phyloP scores from a whole-genome alignment of 2,797 vertebrate genomes.

The Synanceia verrucosa region DNA sequence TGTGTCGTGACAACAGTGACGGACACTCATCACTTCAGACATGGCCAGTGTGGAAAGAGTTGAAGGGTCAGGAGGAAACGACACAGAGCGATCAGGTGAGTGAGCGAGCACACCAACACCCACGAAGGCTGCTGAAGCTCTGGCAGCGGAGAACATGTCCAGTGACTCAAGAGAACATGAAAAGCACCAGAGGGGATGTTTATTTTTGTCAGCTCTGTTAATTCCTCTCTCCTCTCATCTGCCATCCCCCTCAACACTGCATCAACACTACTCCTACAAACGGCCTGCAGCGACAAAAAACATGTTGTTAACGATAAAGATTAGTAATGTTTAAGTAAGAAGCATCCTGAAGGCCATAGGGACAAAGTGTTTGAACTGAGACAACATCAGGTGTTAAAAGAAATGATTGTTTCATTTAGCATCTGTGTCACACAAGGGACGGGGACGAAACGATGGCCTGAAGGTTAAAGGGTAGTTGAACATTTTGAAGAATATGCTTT shows the following conservation, averaged over 20 bases:
- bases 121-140: slow-evolving; percentile 35
- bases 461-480: not conserved
- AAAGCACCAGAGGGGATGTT: slow-evolving; percentile 58
- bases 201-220: slow-evolving; percentile 57
- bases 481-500: not conserved
- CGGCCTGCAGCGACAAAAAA: slow-evolving; percentile 43
- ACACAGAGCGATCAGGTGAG: slow-evolving; percentile 2
- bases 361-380: slow-evolving; percentile 20
- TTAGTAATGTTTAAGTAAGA: slow-evolving; percentile 41
- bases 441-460: not conserved
- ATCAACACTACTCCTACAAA: slow-evolving; percentile 49
- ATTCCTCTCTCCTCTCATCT: slow-evolving; percentile 32
- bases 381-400: slow-evolving; percentile 17
- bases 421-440: not conserved
- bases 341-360: slow-evolving; percentile 9
- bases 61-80: slow-evolving; percentile 46
- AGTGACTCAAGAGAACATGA: slow-evolving; percentile 51
- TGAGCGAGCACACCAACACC: slow-evolving; percentile 34
- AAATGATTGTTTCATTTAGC: slow-evolving; percentile 16
- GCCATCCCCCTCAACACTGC: slow-evolving; percentile 33
- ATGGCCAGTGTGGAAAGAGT: slow-evolving; percentile 54
- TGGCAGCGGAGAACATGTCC: slow-evolving; percentile 42
- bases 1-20: slow-evolving; percentile 58
- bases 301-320: slow-evolving; percentile 49
- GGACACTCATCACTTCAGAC: slow-evolving; percentile 62